Percentiles rank a stretch among this genome's conserved stretches.
These are phyloP conservation scores for Orchestia grillus DNA, from an alignment of 1,140 invertebrate species.

Conservation along the genomic window DNA sequence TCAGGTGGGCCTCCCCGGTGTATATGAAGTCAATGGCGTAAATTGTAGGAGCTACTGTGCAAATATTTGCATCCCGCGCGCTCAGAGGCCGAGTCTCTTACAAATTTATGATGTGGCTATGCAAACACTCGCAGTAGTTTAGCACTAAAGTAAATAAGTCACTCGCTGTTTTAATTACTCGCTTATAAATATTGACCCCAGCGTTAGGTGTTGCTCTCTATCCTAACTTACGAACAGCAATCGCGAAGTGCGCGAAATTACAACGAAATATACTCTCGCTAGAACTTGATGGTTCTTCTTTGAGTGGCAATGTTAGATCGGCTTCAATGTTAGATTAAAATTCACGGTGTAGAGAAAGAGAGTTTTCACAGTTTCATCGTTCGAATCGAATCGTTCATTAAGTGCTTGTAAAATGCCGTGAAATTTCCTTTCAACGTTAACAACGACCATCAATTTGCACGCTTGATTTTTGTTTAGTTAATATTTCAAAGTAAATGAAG, in stretches of 20 bases:
- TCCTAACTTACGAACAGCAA: background rate
- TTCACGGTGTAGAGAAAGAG: too few relatives aligned
- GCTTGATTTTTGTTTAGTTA: too few relatives aligned
- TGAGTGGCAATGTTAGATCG: too few relatives aligned
- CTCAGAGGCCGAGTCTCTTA: background rate
- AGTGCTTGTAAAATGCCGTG: too few relatives aligned
- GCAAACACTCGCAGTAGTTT: slow-evolving; percentile 10
- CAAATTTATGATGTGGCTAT: slow-evolving; percentile 37
- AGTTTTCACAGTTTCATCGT: too few relatives aligned
- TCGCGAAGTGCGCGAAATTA: background rate
- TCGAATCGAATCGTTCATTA: too few relatives aligned
- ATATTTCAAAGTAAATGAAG: too few relatives aligned
- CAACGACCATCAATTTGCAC: too few relatives aligned
- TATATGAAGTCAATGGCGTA: background rate
- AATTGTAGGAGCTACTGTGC: slow-evolving; percentile 25
- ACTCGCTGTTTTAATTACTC: background rate
- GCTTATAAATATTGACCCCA: background rate
- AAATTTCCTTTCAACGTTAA: too few relatives aligned
- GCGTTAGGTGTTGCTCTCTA: background rate
- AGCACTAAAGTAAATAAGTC: background rate
- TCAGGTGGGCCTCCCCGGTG: background rate
- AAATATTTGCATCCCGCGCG: slow-evolving; percentile 2
- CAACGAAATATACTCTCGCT: too few relatives aligned
- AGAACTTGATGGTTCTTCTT: too few relatives aligned
- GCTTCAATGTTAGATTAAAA: too few relatives aligned